Percentiles rank a stretch among this genome's conserved stretches.
Evolutionary conservation across 2,888 invertebrate genomes (phyloP).

Genomic region (Salpingus planirostris): DNA sequence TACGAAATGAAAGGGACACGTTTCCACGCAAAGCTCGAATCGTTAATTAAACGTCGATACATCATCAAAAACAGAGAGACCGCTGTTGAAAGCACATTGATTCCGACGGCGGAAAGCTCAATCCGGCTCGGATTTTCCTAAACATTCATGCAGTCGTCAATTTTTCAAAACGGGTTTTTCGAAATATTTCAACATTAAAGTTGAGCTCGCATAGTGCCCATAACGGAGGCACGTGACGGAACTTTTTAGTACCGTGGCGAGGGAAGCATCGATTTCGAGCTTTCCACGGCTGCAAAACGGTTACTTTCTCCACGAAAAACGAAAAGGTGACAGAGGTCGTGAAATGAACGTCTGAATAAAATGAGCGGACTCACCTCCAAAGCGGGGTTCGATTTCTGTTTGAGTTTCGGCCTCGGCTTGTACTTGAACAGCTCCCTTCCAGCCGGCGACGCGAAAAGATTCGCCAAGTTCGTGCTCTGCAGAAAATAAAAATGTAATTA

Average conservation of each 20-base stretch:
- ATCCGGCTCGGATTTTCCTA: too few relatives aligned
- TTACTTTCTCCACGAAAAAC: too few relatives aligned
- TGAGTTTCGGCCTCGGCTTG: slow-evolving; percentile 37
- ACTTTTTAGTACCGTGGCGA: slow-evolving; percentile 16
- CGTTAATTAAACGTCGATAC: too few relatives aligned
- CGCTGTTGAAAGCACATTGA: too few relatives aligned
- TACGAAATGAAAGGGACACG: too few relatives aligned
- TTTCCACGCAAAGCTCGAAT: too few relatives aligned
- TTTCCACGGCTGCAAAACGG: neutral
- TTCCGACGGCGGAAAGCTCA: too few relatives aligned
- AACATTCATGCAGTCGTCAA: too few relatives aligned
- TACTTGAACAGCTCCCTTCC: slow-evolving; percentile 37
- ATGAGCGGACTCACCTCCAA: slow-evolving; percentile 32
- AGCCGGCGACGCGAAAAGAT: slow-evolving; percentile 37
- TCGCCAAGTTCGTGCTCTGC: slow-evolving; percentile 36
- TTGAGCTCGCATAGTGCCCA: slow-evolving; percentile 17
- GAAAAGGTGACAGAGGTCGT: neutral
- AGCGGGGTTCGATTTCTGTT: slow-evolving; percentile 38
- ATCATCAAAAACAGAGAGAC: too few relatives aligned
- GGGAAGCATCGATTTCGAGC: slow-evolving; percentile 10
- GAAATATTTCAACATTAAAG: slow-evolving; percentile 16
- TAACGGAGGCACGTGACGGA: slow-evolving; percentile 19
- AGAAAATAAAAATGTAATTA: slow-evolving; percentile 11
- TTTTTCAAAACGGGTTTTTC: too few relatives aligned
- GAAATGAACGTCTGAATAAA: neutral